Evolutionary conservation across 2,113 vertebrate species (phyloP), one percentile per base, ranked within the genome.

Genomic region (Poicephalus gulielmi): DNA sequence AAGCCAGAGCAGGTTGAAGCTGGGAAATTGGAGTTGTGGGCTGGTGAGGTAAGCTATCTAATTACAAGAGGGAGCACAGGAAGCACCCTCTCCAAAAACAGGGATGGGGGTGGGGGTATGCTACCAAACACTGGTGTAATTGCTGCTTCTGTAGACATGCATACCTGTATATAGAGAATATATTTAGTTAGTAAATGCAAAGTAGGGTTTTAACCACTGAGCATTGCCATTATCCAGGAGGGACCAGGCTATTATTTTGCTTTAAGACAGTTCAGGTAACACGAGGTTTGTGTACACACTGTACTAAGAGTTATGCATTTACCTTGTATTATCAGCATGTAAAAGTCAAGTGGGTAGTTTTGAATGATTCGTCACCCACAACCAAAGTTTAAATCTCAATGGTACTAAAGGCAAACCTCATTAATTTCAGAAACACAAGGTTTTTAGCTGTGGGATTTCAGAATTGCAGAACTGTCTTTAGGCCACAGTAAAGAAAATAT

Each of bases 61-160:
- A 13, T 39, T 74, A 13, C 13, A 89, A 68, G 33, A 27, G 11
- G 67, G 13, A 50, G 33, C 17, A 27, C 20, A 76, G 47, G n/a
- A 68, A 64, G 3, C 37, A 90, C 62, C 44, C 13, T 64, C 22
- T 68, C 39, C 39, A 20, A 25, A 62, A 37, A 10, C 15, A 43
- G 30, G 5, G 37, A 22, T 0, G 13, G 8, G 5, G 4, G 1
- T 9, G 59, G 7, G 13, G 8, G 11, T 75, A 3, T 39, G 5
- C 37, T 55, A 3, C 15, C 43, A 86, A 73, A 33, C 13, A 47
- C 15, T 39, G 30, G 6, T 60, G 33, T 67, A 57, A 57, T 27
- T 88, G 41, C 49, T 73, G 1, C 20, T 90, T 47, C 53, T 50
- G 30, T 64, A 60, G 71, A n/a, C 33, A 9, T 27, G 27, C 20